phyloP scores from a whole-genome alignment of 2,113 vertebrate species.

The Atractosteus spatula region DNA sequence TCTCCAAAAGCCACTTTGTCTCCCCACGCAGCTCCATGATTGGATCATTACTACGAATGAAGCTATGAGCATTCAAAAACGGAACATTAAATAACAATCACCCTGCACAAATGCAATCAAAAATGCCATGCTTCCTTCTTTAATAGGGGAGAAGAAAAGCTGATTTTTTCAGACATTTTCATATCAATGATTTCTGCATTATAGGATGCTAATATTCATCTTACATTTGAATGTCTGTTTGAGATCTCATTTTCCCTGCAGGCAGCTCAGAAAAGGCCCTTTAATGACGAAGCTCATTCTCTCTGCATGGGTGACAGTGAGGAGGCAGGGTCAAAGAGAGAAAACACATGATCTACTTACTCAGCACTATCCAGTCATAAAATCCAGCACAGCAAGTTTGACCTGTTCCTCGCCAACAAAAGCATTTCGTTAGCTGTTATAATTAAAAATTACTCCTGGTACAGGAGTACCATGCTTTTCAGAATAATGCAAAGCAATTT shows the following conservation, averaged over 20 bases:
- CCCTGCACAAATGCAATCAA: slow-evolving; percentile 33
- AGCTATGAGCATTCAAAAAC: neutral
- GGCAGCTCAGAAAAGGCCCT: slow-evolving; percentile 46
- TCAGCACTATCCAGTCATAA: slow-evolving; percentile 29
- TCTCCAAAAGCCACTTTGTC: neutral
- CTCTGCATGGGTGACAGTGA: slow-evolving; percentile 47
- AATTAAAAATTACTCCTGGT: neutral
- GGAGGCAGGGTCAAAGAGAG: slow-evolving; percentile 32
- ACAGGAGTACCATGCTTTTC: no score
- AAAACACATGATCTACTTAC: slow-evolving; percentile 14
- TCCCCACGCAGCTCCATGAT: neutral
- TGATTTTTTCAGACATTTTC: slow-evolving; percentile 25
- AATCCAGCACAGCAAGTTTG: neutral
- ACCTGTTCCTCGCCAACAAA: neutral
- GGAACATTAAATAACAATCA: slow-evolving; percentile 2
- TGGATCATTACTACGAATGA: neutral
- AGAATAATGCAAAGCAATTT: no score
- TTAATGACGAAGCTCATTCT: slow-evolving; percentile 59
- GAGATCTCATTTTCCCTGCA: slow-evolving; percentile 56
- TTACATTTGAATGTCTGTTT: slow-evolving; percentile 42
- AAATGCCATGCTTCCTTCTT: slow-evolving; percentile 45
- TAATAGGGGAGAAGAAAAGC: neutral
- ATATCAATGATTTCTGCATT: slow-evolving; percentile 42
- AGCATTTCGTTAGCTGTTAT: neutral
- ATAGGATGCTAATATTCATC: slow-evolving; percentile 55